Conservation (phyloP, 2,113 vertebrate genomes). For the Heterotilapia buettikoferi region DNA sequence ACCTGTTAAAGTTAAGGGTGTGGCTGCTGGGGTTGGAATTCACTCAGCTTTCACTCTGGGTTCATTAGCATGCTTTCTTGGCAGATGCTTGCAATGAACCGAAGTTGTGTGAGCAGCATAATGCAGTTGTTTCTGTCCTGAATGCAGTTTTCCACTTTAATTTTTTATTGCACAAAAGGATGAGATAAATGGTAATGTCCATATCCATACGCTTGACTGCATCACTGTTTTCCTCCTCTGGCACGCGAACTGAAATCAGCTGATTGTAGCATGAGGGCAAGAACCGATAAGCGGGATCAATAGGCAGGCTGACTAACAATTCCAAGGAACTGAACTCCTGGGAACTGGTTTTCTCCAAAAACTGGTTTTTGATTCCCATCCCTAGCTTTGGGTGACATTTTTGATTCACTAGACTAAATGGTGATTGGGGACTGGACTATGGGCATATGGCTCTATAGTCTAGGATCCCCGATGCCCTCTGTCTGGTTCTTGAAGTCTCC, state of each 20-base stretch:
- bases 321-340: neutral
- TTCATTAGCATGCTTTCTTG: neutral
- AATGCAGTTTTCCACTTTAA: neutral
- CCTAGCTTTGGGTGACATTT: neutral
- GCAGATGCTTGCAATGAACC: neutral
- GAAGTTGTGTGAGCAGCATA: neutral
- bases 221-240: neutral
- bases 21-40: neutral
- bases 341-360: neutral
- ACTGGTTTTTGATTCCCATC: neutral
- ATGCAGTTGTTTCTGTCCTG: neutral
- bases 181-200: neutral
- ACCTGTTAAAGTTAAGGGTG: neutral
- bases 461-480: neutral
- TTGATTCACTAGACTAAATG: neutral
- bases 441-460: neutral
- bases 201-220: neutral
- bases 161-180: neutral
- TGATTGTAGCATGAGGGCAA: neutral
- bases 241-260: neutral
- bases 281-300: neutral
- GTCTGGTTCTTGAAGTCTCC: neutral
- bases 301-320: neutral
- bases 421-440: neutral
- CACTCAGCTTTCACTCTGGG: neutral